A percentile compares a stretch with the other conserved stretches of the same genome.
Evolutionary conservation across 2,888 invertebrate genomes (phyloP).

Genomic region (Dryococelus australis): DNA sequence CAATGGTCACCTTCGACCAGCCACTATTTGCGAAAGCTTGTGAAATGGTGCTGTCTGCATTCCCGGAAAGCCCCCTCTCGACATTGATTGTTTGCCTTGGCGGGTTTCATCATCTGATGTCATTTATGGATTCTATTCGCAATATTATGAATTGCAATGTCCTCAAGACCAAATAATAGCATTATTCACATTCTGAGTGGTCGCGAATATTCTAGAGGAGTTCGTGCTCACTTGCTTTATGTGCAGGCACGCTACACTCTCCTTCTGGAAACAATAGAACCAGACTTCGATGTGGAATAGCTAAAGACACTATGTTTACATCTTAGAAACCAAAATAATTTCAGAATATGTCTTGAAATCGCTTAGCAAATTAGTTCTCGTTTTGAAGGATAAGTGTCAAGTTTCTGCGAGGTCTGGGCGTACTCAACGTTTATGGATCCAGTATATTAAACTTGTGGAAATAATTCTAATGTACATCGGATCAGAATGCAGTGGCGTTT

Average conservation of each 20-base stretch:
- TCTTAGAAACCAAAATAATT: not conserved
- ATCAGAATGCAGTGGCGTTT: not conserved
- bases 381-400: not conserved
- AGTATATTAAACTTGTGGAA: not conserved
- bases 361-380: not conserved
- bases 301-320: not conserved
- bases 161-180: constrained; percentile 21
- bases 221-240: constrained; percentile 16
- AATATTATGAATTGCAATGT: constrained; percentile 27
- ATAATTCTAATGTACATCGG: no score
- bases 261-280: not conserved
- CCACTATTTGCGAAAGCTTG: constrained; percentile 20
- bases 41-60: not conserved
- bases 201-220: not conserved
- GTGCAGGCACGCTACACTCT: not conserved
- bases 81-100: not conserved
- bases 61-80: not conserved
- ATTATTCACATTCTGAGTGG: constrained; percentile 18
- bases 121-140: not conserved
- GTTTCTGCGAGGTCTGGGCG: not conserved
- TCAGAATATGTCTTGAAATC: not conserved
- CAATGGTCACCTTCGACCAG: not conserved
- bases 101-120: constrained; percentile 6
- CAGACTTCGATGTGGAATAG: not conserved
- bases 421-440: not conserved